Conservation (phyloP, 2,888 invertebrate species). For the Drosophila nr. perissopoda region DNA sequence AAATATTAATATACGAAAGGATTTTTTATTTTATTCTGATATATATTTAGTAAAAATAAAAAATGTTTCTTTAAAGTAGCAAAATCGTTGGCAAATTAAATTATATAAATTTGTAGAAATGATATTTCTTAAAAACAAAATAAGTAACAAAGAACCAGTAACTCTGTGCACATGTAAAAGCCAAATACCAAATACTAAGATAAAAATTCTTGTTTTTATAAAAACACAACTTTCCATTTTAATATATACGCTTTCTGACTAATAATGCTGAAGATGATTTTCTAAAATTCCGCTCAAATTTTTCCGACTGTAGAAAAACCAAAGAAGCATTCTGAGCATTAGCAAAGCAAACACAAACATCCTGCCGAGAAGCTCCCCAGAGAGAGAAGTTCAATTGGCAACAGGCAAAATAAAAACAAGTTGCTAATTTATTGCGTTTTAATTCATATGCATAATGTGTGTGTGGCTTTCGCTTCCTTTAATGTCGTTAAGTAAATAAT, state of each 20-base stretch:
- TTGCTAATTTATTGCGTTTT: constrained; percentile 78
- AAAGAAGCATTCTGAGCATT: constrained; percentile 59
- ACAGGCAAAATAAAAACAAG: constrained; percentile 13
- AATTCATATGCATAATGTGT: constrained; percentile 79
- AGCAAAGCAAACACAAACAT: constrained; percentile 61
- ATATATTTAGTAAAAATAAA: too few species aligned
- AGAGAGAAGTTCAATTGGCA: constrained; percentile 48
- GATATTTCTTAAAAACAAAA: neutral
- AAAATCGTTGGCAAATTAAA: neutral
- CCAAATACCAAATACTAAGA: neutral
- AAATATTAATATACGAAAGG: neutral
- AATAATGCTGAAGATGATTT: neutral
- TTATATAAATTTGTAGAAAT: neutral
- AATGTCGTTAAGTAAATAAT: constrained; percentile 74
- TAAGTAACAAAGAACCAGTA: neutral
- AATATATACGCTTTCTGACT: too few species aligned
- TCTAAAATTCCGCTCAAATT: neutral
- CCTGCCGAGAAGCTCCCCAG: constrained; percentile 11
- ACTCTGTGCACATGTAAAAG: neutral
- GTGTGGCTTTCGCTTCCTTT: constrained; percentile 55
- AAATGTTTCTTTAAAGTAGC: neutral
- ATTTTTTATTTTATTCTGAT: neutral
- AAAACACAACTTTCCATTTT: neutral
- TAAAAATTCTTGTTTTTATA: neutral
- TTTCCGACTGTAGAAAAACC: constrained; percentile 1